A percentile compares a stretch with the other conserved stretches of the same genome.
Conservation (phyloP, 2,797 vertebrate species). For the Antennarius maculatus region DNA sequence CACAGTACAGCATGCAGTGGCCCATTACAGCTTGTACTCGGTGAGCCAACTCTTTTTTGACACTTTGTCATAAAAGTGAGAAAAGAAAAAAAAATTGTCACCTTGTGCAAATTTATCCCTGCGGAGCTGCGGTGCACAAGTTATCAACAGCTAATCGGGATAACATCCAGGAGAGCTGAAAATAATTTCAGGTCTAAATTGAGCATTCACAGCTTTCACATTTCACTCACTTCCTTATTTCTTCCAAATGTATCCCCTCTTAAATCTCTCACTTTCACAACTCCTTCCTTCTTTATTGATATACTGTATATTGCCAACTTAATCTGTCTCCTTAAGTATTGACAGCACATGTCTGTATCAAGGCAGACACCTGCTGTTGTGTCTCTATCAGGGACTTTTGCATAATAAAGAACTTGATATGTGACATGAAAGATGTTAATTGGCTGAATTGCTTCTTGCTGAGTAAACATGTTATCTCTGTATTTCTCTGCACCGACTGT, state of each 20-base stretch:
- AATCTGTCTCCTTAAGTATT: slow-evolving; percentile 34
- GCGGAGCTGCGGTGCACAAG: slow-evolving; percentile 8
- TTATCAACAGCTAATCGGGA: slow-evolving; percentile 30
- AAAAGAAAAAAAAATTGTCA: slow-evolving; percentile 19
- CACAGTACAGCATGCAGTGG: slow-evolving; percentile 15
- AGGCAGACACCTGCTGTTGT: slow-evolving; percentile 22
- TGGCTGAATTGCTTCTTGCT: slow-evolving; percentile 34
- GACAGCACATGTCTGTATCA: slow-evolving; percentile 28
- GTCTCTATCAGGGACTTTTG: slow-evolving; percentile 35
- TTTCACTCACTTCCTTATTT: slow-evolving; percentile 43
- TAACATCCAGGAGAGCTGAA: slow-evolving; percentile 37
- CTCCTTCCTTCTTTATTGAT: slow-evolving; percentile 23
- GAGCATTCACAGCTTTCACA: slow-evolving; percentile 42
- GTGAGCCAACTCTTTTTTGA: slow-evolving; percentile 25
- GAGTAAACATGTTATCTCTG: slow-evolving; percentile 7
- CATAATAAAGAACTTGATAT: slow-evolving; percentile 50
- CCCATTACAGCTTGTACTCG: slow-evolving; percentile 15
- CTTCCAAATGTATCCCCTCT: slow-evolving; percentile 29
- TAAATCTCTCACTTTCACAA: slow-evolving; percentile 43
- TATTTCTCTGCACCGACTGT: background rate
- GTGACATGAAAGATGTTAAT: slow-evolving; percentile 53
- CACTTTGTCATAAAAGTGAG: slow-evolving; percentile 4
- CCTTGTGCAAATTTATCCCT: slow-evolving; percentile 16
- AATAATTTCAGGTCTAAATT: slow-evolving; percentile 47
- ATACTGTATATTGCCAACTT: slow-evolving; percentile 34